phyloP scores from a whole-genome alignment of 1,140 invertebrate species.

The Stegodyphus dumicola region DNA sequence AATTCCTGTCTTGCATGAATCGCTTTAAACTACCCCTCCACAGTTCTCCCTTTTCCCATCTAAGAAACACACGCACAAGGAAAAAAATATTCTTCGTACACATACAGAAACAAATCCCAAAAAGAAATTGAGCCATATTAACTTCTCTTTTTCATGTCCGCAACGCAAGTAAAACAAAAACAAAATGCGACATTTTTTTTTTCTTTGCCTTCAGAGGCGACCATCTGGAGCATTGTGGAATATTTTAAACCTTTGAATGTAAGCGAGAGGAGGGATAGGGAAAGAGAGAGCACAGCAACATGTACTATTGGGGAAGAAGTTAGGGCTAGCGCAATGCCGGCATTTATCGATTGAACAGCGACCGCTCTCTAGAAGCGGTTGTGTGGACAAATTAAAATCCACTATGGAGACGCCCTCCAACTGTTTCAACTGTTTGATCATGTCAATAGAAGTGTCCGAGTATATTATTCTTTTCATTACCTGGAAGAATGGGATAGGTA shows the following conservation, averaged over 20 bases:
- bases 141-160: conserved; percentile 22
- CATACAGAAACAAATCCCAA: conserved; percentile 15
- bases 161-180: conserved; percentile 1
- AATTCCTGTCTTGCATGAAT: background rate
- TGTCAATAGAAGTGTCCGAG: too few relatives aligned
- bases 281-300: background rate
- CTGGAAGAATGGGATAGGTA: too few relatives aligned
- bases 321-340: background rate
- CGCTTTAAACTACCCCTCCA: background rate
- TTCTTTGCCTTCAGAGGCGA: background rate
- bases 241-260: conserved; percentile 9
- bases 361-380: background rate
- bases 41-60: background rate
- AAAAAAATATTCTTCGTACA: background rate
- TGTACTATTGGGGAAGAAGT: background rate
- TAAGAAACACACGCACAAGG: background rate
- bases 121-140: conserved; percentile 40
- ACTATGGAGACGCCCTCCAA: too few relatives aligned
- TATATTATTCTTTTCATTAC: too few relatives aligned
- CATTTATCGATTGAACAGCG: conserved; percentile 9
- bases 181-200: background rate
- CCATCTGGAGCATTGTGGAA: conserved; percentile 34
- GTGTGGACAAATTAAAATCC: background rate
- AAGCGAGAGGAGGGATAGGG: background rate
- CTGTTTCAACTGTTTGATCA: too few relatives aligned